A percentile compares a stretch with the other conserved stretches of the same genome.
Conservation (phyloP, 2,888 invertebrate genomes). For the Caenorhabditis afra region DNA sequence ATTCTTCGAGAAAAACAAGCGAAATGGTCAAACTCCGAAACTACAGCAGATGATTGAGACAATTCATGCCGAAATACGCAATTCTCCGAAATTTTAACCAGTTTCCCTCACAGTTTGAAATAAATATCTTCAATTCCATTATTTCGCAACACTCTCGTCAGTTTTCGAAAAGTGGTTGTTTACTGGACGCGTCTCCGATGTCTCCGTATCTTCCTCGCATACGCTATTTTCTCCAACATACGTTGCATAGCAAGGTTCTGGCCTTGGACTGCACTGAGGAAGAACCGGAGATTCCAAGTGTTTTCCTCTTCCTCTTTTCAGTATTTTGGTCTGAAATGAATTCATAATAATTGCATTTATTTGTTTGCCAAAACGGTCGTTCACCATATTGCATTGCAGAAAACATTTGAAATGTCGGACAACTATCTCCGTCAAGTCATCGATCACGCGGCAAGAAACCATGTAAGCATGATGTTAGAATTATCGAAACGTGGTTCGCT, state of each 20-base stretch:
- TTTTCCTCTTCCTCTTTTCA: neutral
- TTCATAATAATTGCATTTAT: no score
- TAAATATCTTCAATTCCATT: neutral
- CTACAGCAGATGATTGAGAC: conserved; percentile 59
- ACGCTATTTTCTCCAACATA: conserved; percentile 16
- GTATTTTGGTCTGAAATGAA: neutral
- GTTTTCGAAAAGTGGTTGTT: conserved; percentile 40
- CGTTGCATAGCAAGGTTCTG: conserved; percentile 22
- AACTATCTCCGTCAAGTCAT: conserved; percentile 44
- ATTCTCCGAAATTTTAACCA: conserved; percentile 39
- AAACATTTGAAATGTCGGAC: conserved; percentile 18
- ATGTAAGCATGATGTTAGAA: conserved; percentile 10
- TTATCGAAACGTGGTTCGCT: neutral
- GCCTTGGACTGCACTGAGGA: neutral
- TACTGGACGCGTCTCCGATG: conserved; percentile 3
- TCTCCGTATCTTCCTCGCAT: conserved; percentile 23
- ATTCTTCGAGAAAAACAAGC: conserved; percentile 49
- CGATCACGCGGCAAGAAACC: conserved; percentile 37
- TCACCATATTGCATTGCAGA: no score
- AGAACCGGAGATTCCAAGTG: neutral
- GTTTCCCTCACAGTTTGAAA: conserved; percentile 3
- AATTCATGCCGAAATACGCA: conserved; percentile 54
- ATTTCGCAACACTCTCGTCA: conserved; percentile 35
- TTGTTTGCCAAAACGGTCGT: no score
- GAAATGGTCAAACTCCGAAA: conserved; percentile 54